Conservation (phyloP, 2,113 vertebrate species). For the Ardeotis arabs region DNA sequence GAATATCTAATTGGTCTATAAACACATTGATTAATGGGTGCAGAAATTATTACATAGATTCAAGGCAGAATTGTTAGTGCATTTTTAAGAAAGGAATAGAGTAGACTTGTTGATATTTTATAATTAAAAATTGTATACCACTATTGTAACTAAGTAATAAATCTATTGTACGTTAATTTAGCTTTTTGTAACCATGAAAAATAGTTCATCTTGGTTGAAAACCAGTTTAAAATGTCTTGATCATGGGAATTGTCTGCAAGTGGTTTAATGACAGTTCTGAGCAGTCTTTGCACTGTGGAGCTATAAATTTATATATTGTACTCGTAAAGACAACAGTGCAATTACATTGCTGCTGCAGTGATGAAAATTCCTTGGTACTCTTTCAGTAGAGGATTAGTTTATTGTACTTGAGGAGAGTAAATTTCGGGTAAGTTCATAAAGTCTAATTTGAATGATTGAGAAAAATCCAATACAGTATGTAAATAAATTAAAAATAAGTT, state of each 20-base stretch:
- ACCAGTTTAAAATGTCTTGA: neutral
- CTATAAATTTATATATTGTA: neutral
- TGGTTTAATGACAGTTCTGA: conserved; percentile 3
- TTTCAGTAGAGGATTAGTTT: neutral
- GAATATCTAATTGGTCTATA: conserved; percentile 17
- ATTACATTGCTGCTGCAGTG: neutral
- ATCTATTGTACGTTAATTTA: neutral
- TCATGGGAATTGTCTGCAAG: neutral
- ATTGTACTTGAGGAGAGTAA: neutral
- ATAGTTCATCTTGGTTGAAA: neutral
- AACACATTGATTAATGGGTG: conserved; percentile 19
- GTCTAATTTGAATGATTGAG: neutral
- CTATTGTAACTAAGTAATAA: neutral
- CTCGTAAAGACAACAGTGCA: neutral
- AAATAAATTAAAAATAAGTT: neutral
- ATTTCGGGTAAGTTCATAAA: neutral
- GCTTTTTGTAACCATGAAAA: neutral
- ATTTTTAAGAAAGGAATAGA: neutral
- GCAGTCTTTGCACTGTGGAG: neutral
- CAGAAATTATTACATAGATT: neutral
- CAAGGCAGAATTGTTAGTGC: neutral
- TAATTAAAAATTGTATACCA: neutral
- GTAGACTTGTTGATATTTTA: neutral
- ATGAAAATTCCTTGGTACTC: neutral
- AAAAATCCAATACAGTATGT: neutral